phyloP scores from a whole-genome alignment of 2,888 invertebrate genomes.

The Amphimallon solstitiale region DNA sequence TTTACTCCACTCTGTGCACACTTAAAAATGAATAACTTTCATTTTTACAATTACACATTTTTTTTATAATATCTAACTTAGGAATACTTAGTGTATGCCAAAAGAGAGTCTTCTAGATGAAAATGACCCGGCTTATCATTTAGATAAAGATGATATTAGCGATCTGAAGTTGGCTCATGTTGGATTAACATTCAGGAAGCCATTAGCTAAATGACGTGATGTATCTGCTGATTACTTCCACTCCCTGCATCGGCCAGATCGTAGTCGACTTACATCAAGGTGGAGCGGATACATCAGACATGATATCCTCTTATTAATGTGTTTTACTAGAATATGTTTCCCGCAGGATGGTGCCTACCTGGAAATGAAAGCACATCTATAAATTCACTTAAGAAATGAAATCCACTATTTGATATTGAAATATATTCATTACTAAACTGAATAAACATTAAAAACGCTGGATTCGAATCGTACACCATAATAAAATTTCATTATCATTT shows the following conservation, averaged over 20 bases:
- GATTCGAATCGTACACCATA: too few relatives aligned
- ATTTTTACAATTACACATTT: too few relatives aligned
- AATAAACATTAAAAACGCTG: too few relatives aligned
- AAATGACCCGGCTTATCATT: slow-evolving; percentile 44
- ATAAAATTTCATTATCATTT: too few relatives aligned
- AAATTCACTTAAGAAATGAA: slow-evolving; percentile 33
- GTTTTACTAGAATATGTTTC: slow-evolving; percentile 36
- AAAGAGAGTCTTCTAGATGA: background rate
- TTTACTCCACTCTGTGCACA: too few relatives aligned
- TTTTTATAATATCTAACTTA: too few relatives aligned
- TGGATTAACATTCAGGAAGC: slow-evolving; percentile 64
- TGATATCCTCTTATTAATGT: slow-evolving; percentile 52
- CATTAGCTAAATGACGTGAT: slow-evolving; percentile 65
- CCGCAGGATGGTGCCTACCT: slow-evolving; percentile 16
- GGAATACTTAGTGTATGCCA: too few relatives aligned
- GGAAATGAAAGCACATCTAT: slow-evolving; percentile 27
- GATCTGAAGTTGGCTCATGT: slow-evolving; percentile 53
- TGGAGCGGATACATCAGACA: slow-evolving; percentile 55
- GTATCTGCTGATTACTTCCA: slow-evolving; percentile 63
- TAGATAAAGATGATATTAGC: slow-evolving; percentile 53
- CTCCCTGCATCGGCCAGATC: slow-evolving; percentile 53
- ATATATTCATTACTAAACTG: too few relatives aligned
- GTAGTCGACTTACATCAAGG: slow-evolving; percentile 48
- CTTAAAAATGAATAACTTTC: too few relatives aligned
- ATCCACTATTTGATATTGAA: too few relatives aligned